Evolutionary conservation across 2,113 vertebrate genomes (phyloP).

Genomic region (Hemibagrus wyckioides): DNA sequence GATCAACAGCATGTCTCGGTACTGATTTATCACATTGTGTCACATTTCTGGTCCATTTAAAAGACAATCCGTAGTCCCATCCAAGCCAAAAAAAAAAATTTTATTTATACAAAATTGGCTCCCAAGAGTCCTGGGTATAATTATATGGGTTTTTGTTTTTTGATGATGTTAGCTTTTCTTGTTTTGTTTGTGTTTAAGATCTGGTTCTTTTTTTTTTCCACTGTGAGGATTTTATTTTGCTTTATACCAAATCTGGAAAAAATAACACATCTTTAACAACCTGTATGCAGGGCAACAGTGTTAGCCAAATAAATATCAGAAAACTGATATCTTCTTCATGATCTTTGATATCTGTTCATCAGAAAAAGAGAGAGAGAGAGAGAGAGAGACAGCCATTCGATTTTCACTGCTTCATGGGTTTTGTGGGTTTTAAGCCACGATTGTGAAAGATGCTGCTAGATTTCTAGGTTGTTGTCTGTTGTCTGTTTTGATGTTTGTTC

Average conservation of each 20-base stretch:
- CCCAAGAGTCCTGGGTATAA: neutral
- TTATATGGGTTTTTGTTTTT: neutral
- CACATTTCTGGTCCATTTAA: slow-evolving; percentile 14
- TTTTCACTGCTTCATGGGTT: neutral
- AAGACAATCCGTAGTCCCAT: slow-evolving; percentile 37
- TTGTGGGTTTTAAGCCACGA: neutral
- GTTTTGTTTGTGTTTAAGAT: neutral
- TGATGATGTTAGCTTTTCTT: neutral
- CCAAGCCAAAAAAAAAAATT: slow-evolving; percentile 12
- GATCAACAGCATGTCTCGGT: slow-evolving; percentile 33
- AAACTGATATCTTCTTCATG: slow-evolving; percentile 6
- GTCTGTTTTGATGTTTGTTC: neutral
- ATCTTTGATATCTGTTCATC: slow-evolving; percentile 15
- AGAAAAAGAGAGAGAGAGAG: too few relatives aligned
- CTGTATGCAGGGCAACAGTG: slow-evolving; percentile 39
- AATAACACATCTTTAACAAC: neutral
- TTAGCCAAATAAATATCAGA: slow-evolving; percentile 33
- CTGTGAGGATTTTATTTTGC: slow-evolving; percentile 43
- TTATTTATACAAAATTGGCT: slow-evolving; percentile 4
- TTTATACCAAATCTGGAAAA: slow-evolving; percentile 49
- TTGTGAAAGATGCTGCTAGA: neutral
- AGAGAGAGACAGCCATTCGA: neutral
- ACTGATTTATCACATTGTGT: slow-evolving; percentile 25
- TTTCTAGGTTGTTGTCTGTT: neutral
- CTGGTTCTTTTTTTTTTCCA: slow-evolving; percentile 20